phyloP scores from a whole-genome alignment of 2,888 invertebrate genomes.

The Phaedon cochleariae region DNA sequence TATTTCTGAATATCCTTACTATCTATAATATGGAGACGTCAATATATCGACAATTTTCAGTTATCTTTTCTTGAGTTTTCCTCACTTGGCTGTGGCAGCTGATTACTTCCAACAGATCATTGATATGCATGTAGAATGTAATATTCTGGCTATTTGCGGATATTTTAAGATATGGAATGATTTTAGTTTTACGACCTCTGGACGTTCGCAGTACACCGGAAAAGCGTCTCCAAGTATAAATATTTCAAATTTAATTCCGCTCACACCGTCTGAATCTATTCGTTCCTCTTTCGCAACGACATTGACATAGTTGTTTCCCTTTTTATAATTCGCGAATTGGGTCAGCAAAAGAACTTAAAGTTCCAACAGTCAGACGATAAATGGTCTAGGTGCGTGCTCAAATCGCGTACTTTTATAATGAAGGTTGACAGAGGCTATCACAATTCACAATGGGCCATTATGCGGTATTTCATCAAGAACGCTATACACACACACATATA shows the following conservation, averaged over 20 bases:
- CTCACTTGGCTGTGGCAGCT: no score
- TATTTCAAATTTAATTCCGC: background rate
- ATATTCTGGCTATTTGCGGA: no score
- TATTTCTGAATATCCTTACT: no score
- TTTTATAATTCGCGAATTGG: conserved; percentile 9
- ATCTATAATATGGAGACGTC: no score
- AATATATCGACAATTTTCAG: no score
- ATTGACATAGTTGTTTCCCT: background rate
- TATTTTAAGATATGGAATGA: no score
- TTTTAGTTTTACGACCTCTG: no score
- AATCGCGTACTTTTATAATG: conserved; percentile 13
- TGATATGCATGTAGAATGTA: no score
- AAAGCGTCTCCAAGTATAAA: conserved; percentile 7
- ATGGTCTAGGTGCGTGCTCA: conserved; percentile 22
- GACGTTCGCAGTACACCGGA: no score
- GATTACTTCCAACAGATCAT: no score
- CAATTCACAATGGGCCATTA: conserved; percentile 19
- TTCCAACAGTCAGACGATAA: background rate
- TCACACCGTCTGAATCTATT: background rate
- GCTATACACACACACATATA: background rate
- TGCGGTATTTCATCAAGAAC: conserved; percentile 17
- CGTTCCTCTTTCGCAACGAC: background rate
- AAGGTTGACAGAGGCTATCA: conserved; percentile 15
- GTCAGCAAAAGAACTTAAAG: conserved; percentile 2
- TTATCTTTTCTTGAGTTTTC: no score